phyloP scores from a whole-genome alignment of 2,888 invertebrate genomes.

The Scelioninae gen. 1 region DNA sequence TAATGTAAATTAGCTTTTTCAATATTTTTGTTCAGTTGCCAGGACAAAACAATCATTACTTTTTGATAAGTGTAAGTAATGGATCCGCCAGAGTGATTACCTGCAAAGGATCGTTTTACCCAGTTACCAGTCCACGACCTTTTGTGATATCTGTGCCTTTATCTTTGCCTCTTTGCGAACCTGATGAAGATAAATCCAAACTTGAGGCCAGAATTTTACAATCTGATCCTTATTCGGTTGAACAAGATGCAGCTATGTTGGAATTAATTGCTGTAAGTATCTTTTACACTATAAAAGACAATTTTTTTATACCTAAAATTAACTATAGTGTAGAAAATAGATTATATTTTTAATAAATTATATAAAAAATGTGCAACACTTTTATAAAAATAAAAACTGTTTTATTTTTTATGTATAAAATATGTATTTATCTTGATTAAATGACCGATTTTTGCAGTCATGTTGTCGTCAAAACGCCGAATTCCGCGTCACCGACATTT shows the following conservation, averaged over 20 bases:
- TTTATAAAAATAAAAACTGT: too few relatives aligned
- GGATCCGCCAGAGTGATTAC: slow-evolving; percentile 92
- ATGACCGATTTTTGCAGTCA: slow-evolving; percentile 85
- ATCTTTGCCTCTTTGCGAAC: slow-evolving; percentile 91
- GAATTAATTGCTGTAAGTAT: slow-evolving; percentile 93
- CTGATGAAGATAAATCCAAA: slow-evolving; percentile 91
- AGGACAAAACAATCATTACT: slow-evolving; percentile 87
- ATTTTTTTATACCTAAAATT: too few relatives aligned
- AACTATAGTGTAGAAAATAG: too few relatives aligned
- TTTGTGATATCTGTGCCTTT: slow-evolving; percentile 91
- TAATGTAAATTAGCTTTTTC: too few relatives aligned
- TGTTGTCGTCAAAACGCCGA: slow-evolving; percentile 94
- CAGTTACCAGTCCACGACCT: slow-evolving; percentile 94
- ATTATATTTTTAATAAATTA: too few relatives aligned
- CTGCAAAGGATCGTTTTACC: slow-evolving; percentile 95
- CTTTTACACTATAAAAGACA: slow-evolving; percentile 10
- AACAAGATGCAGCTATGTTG: slow-evolving; percentile 91
- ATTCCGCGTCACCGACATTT: slow-evolving; percentile 93
- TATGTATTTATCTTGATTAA: background rate
- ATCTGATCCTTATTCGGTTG: slow-evolving; percentile 87
- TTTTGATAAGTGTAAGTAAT: slow-evolving; percentile 91
- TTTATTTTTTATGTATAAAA: too few relatives aligned
- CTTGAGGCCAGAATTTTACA: slow-evolving; percentile 91
- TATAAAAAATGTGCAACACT: too few relatives aligned
- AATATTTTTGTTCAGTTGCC: slow-evolving; percentile 81